Base-by-base conservation (phyloP, 2,113 vertebrate genomes). In the Manacus vitellinus region DNA sequence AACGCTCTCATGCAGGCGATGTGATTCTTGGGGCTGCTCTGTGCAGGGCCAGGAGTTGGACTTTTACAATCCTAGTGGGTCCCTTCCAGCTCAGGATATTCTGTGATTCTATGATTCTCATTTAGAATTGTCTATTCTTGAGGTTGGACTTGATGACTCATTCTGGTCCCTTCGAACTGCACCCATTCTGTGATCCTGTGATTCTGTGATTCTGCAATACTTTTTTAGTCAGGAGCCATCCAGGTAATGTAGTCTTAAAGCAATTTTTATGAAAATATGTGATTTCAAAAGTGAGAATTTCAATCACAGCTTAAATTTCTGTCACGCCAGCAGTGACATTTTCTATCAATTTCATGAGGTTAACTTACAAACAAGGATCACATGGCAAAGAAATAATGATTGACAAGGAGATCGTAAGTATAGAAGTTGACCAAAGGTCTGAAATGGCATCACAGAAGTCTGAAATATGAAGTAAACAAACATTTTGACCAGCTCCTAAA, bases 11-110 rank as follows among this genome's bases (percentile, higher is more conserved):
- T 19, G 6, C 2, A 15, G 8, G 4, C 9, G 52, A 6, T 39
- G 6, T 39, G 33, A 39, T n/a, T 39, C 44, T 74, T 74, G 61
- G 44, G 52, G 23, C 33, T 51, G 3, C 28, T 52, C 27, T 67
- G 23, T 20, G 22, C 10, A n/a, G 27, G 18, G 3, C 3, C 23
- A n/a, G 44, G 14, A 44, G 28, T 0, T 17, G 19, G 28, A 52
- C 8, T 59, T 33, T 13, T 19, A 46, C 39, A 52, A 33, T 39
- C 37, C 18, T 52, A n/a, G 24, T 28, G 19, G 37, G 47, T 27
- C 10, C 13, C 46, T 52, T 63, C 37, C 14, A 51, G 35, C 30
- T 63, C 52, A 37, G 35, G 11, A 65, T 35, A n/a, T 54, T 10
- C 28, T 21, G n/a, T 30, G 15, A 55, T 56, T 65, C 25, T 35